These are phyloP conservation scores for Anomalospiza imberbis DNA, from an alignment of 2,797 vertebrate genomes.

Conservation along the genomic window DNA sequence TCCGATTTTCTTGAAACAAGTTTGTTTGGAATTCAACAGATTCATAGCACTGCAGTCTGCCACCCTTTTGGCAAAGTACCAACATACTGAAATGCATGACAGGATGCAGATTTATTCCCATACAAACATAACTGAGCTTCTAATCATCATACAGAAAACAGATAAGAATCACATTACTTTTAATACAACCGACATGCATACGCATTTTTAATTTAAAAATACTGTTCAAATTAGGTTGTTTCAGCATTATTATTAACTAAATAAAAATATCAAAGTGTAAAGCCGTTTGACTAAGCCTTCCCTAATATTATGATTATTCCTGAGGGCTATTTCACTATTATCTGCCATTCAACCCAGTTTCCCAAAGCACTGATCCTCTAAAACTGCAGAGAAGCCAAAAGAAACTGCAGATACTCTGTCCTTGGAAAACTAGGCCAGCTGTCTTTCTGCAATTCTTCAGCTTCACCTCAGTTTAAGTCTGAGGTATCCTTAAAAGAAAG, in stretches of 20 bases:
- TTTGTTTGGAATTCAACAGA: neutral
- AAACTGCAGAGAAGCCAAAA: neutral
- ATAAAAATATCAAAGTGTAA: neutral
- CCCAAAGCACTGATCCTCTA: neutral
- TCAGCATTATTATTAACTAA: neutral
- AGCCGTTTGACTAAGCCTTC: neutral
- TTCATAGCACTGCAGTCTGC: neutral
- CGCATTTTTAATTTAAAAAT: neutral
- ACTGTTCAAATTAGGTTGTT: neutral
- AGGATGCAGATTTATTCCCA: neutral
- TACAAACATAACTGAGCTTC: neutral
- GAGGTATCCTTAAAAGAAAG: neutral
- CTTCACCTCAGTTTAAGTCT: neutral
- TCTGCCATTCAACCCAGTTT: neutral
- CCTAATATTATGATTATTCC: neutral
- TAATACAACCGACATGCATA: neutral
- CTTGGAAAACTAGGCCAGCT: conserved; percentile 11
- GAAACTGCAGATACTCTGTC: neutral
- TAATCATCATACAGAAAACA: neutral
- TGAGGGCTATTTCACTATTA: conserved; percentile 5
- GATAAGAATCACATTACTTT: neutral
- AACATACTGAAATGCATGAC: neutral
- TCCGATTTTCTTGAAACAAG: neutral
- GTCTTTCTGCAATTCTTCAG: neutral
- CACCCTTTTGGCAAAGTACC: neutral